Conservation (phyloP, 2,888 invertebrate genomes). For the Torymus auratus region DNA sequence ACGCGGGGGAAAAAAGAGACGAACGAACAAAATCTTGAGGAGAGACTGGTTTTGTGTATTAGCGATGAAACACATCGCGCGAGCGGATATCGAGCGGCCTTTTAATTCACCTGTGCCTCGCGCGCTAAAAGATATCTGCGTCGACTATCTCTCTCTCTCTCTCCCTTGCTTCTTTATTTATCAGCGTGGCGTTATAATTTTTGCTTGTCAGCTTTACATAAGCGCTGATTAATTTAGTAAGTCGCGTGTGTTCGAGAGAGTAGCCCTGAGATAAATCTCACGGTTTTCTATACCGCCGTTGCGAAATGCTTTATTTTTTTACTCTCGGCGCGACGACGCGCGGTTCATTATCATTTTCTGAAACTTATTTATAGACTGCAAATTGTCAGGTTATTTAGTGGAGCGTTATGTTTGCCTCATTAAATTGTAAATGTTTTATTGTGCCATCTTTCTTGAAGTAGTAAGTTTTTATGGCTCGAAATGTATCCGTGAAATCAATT, state of each 20-base stretch:
- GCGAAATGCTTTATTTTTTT: not conserved
- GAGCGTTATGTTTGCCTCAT: too few species aligned
- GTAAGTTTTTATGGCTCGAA: too few species aligned
- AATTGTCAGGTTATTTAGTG: too few species aligned
- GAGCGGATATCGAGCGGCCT: conserved; percentile 20
- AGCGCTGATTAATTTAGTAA: conserved; percentile 18
- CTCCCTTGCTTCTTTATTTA: conserved; percentile 1
- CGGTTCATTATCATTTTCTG: too few species aligned
- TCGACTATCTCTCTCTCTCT: not conserved
- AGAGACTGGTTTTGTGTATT: conserved; percentile 17
- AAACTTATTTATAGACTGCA: too few species aligned
- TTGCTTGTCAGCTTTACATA: conserved; percentile 18
- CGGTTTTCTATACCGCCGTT: not conserved
- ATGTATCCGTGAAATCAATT: too few species aligned
- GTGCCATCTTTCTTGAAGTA: too few species aligned
- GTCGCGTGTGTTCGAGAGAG: not conserved
- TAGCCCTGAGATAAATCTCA: conserved; percentile 5
- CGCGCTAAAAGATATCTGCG: not conserved
- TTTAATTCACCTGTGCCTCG: conserved; percentile 24
- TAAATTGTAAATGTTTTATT: too few species aligned
- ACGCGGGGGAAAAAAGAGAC: not conserved
- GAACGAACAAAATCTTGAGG: not conserved
- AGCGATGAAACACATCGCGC: conserved; percentile 1
- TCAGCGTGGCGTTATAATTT: conserved; percentile 22
- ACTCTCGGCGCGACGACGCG: too few species aligned